Base-by-base conservation (phyloP, 2,113 vertebrate species). In the Pleuronectes platessa region DNA sequence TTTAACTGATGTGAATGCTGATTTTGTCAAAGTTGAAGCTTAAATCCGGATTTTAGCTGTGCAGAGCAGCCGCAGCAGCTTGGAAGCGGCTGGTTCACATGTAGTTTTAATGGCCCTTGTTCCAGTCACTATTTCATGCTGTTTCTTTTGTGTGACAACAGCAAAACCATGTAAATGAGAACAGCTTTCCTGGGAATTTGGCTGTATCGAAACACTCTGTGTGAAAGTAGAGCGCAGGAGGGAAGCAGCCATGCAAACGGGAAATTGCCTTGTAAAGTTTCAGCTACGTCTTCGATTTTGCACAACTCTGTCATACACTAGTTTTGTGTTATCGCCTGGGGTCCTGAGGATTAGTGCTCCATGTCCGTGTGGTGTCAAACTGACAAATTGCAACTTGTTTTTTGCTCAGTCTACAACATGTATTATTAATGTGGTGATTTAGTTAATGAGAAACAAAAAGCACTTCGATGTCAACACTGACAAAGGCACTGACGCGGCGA, bases 311-410 rank as follows among this genome's bases (percentile, higher is more conserved):
- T 2, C 13, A 5, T 56, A 31, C 15, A 21, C 40, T 12, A 42
- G 40, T 42, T 42, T 42, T 12, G 15, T 60, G 7, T n/a, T 37
- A 12, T 13, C 40, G 10, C 10, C 40, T 42, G 40, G 10, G 11
- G 40, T 12, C 11, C 40, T 42, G 12, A 42, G 3, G 40, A 12
- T 2, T 42, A 13, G 40, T 42, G 40, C 40, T 42, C 10, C 40
- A 42, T 42, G 40, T 42, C 10, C 13, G 40, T 40, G 54, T 27
- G 31, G 49, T 47, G 66, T 66, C 76, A 26, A 47, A 40, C 45
- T 62, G 68, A 67, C 71, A 75, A 69, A 63, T 75, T 18, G 67
- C n/a, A 62, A 31, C 35, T 17, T 21, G 5, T 24, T 60, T 24
- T 63, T 61, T 55, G 53, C 62, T 75, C 62, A 63, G 61, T 35